A percentile compares a stretch with the other conserved stretches of the same genome.
Conservation (phyloP, 92 coral and sea anemone species). For the Isaurus tuberculatus region DNA sequence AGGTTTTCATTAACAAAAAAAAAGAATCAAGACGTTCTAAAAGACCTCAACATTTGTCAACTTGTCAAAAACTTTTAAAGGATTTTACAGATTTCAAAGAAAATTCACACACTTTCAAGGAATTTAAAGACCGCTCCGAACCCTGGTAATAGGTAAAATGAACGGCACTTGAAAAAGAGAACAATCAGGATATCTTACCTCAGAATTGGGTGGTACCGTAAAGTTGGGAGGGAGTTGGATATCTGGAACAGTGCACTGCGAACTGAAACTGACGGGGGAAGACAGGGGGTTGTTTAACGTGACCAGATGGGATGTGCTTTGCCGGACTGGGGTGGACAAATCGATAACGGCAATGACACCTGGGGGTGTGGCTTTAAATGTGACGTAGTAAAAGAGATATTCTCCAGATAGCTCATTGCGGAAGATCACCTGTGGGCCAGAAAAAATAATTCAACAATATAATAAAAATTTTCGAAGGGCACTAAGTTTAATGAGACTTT, state of each 20-base stretch:
- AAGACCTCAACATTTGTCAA: no score
- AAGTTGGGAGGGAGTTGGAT: conserved; percentile 93
- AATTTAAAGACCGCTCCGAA: no score
- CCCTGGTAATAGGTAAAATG: no score
- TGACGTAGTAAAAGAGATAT: conserved; percentile 90
- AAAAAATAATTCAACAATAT: background rate
- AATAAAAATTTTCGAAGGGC: background rate
- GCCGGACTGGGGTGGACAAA: conserved; percentile 92
- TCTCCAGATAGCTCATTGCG: conserved; percentile 90
- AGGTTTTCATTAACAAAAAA: no score
- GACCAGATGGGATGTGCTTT: conserved; percentile 93
- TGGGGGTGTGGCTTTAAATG: conserved; percentile 94
- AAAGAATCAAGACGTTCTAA: no score
- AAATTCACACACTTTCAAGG: no score
- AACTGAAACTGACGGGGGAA: conserved; percentile 87
- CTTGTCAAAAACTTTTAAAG: no score
- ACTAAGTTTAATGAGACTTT: background rate
- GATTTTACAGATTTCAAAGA: no score
- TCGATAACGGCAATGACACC: conserved; percentile 95
- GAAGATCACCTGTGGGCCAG: conserved; percentile 74
- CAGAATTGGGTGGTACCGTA: conserved; percentile 93
- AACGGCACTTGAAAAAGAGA: no score
- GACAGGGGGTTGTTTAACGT: conserved; percentile 93
- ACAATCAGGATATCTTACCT: conserved; percentile 65
- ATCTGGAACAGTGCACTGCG: conserved; percentile 89